Evolutionary conservation across 2,797 vertebrate genomes (phyloP).

Genomic region (Myotis planiceps): DNA sequence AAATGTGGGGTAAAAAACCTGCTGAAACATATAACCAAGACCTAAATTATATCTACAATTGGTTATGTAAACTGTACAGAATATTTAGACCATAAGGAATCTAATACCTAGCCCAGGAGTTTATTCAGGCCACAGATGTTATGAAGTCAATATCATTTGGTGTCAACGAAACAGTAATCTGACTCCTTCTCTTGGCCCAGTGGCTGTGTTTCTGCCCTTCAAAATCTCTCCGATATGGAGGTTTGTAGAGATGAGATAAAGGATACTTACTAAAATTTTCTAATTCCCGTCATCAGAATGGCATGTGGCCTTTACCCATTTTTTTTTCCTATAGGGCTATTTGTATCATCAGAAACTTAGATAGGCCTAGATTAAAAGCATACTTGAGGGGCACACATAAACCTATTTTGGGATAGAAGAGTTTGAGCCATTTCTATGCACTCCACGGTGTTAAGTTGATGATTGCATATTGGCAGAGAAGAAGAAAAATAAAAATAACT

Average conservation of each 20-base stretch:
- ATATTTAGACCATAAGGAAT: neutral
- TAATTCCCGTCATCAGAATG: neutral
- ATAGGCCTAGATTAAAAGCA: neutral
- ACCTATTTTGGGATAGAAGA: neutral
- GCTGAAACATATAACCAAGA: neutral
- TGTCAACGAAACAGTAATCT: neutral
- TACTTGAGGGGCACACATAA: neutral
- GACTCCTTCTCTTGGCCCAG: neutral
- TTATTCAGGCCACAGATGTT: neutral
- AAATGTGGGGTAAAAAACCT: neutral
- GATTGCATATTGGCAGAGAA: neutral
- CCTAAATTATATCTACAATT: neutral
- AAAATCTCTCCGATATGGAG: neutral
- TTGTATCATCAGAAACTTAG: neutral
- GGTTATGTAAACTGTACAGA: neutral
- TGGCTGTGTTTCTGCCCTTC: neutral
- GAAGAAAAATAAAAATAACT: neutral
- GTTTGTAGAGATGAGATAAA: neutral
- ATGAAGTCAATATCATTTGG: neutral
- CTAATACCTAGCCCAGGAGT: neutral
- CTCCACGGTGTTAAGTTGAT: neutral
- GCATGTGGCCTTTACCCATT: neutral
- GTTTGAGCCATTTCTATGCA: neutral
- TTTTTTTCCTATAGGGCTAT: neutral
- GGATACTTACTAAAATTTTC: neutral